Evolutionary conservation across 2,113 vertebrate species (phyloP).

Genomic region (Laticauda colubrina): DNA sequence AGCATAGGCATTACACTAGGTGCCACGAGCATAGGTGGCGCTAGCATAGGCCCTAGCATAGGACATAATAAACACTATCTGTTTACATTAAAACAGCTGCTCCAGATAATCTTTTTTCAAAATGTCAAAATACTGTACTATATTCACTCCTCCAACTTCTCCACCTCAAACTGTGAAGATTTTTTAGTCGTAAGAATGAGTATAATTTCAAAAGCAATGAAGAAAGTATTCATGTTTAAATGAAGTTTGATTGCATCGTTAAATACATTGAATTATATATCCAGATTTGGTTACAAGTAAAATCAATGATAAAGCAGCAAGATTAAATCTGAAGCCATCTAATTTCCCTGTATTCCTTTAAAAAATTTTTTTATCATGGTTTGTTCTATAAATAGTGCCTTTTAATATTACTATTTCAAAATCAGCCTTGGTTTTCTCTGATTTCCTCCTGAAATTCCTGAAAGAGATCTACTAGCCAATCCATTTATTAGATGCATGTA

Average conservation of each 20-base stretch:
- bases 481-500: neutral
- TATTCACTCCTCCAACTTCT: neutral
- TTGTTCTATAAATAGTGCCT: neutral
- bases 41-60: neutral
- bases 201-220: neutral
- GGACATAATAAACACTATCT: no score
- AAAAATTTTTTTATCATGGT: neutral
- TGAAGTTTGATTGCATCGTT: neutral
- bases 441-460: neutral
- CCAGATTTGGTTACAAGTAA: neutral
- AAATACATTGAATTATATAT: neutral
- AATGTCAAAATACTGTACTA: neutral
- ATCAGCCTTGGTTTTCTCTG: neutral
- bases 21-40: constrained; percentile 3
- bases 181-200: neutral
- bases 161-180: neutral
- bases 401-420: neutral
- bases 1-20: neutral
- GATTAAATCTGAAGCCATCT: neutral
- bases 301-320: neutral
- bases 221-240: neutral
- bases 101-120: constrained; percentile 10
- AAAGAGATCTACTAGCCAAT: neutral
- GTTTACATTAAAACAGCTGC: constrained; percentile 1
- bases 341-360: neutral